These are phyloP conservation scores for Eupeodes latifasciatus DNA, from an alignment of 2,888 invertebrate species.

Conservation along the genomic window DNA sequence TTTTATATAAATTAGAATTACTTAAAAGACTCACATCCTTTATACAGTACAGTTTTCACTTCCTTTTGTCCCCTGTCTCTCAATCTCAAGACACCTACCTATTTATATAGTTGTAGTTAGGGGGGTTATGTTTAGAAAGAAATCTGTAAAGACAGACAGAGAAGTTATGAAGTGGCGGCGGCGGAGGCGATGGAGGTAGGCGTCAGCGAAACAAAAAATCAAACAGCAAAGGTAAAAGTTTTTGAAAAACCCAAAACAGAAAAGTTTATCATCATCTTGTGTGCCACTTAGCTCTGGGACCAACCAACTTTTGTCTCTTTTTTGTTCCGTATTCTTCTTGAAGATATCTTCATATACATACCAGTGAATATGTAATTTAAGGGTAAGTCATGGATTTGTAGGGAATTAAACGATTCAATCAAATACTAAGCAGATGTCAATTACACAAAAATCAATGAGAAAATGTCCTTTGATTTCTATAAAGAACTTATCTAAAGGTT, in stretches of 20 bases:
- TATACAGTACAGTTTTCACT: constrained; percentile 6
- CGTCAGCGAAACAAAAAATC: background rate
- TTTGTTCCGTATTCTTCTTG: background rate
- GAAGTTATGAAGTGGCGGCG: background rate
- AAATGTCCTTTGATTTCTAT: too few species aligned
- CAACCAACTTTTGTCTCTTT: constrained; percentile 29
- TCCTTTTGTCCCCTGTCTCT: background rate
- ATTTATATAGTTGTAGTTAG: background rate
- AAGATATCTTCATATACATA: background rate
- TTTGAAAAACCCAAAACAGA: constrained; percentile 64
- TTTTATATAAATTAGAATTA: constrained; percentile 65
- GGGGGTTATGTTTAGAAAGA: background rate
- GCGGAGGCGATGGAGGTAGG: background rate
- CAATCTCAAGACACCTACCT: too few species aligned
- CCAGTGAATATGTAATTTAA: background rate
- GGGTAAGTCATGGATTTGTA: background rate
- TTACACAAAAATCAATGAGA: too few species aligned
- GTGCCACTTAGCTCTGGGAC: constrained; percentile 56
- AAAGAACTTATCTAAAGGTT: too few species aligned
- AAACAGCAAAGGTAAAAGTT: constrained; percentile 58
- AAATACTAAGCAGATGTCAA: too few species aligned
- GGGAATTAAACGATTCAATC: too few species aligned
- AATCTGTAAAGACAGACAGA: background rate
- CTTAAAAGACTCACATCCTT: constrained; percentile 48
- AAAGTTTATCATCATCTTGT: constrained; percentile 71